Base-by-base conservation (phyloP, 2,797 vertebrate species). In the Malurus splendens region DNA sequence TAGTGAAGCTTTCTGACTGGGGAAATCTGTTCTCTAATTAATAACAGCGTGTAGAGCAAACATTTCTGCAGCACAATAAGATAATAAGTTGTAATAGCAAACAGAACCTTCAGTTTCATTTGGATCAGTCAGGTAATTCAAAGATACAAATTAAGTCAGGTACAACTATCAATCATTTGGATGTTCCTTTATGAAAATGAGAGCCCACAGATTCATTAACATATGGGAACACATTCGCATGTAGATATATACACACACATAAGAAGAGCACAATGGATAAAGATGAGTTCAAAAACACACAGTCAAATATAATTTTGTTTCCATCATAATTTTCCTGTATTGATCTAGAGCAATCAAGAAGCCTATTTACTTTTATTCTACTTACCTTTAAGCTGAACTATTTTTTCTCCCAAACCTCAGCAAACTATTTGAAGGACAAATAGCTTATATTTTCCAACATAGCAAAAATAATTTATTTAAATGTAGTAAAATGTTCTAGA, bases 91-190 rank as follows among this genome's bases (percentile, higher is more conserved):
- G 3, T 16, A 47, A 47, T 15, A 24, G 10, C 24, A 77, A 70
- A 60, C 7, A 55, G 14, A 74, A 36, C 11, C 2, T 78, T 10
- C 24, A 25, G 28, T 48, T 65, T 28, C n/a, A 33, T 38, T 15
- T 55, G 9, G 39, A 56, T 39, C 24, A 32, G 9, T 10, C 24
- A 61, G 22, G 1, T 14, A 39, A 16, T 44, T 52, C 18, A 18
- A 41, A 70, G 12, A 42, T 24, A 70, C n/a, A 42, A 78, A 65
- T 56, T n/a, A 65, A 55, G 24, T 17, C 8, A 23, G 18, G 10
- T 75, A 28, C 13, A 57, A 20, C 3, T n/a, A 39, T 20, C 1
- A 62, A 23, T 18, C 0, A 1, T 59, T 55, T 33, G 18, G 7
- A 24, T 50, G 48, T 10, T 51, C 11, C 61, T 66, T 39, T 27